These are phyloP conservation scores for Anthoptus insignis DNA, from an alignment of 2,888 invertebrate genomes.

Conservation along the genomic window DNA sequence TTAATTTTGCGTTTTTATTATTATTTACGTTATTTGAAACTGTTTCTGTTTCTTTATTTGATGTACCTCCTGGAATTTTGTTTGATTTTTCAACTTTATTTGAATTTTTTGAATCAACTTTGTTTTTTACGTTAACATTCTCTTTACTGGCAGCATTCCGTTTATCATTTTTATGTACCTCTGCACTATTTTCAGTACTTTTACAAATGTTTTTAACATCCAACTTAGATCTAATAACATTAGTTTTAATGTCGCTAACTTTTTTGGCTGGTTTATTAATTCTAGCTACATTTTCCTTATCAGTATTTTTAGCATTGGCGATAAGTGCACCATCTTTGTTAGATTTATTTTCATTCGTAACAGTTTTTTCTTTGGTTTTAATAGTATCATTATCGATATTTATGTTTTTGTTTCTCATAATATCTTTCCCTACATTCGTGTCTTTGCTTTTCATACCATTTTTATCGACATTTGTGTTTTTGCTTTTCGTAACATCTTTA, in stretches of 20 bases:
- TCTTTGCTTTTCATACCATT: background rate
- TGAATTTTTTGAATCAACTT: background rate
- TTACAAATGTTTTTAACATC: background rate
- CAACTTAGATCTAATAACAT: background rate
- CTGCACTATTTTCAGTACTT: background rate
- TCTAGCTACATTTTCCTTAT: constrained; percentile 5
- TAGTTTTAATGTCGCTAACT: background rate
- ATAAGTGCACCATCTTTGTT: background rate
- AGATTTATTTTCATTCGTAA: background rate
- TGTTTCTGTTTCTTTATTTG: background rate
- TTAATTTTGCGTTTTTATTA: background rate
- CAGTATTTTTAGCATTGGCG: background rate
- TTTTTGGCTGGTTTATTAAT: background rate
- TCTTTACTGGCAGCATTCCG: background rate
- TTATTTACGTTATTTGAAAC: background rate
- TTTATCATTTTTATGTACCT: background rate
- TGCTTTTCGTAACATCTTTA: background rate
- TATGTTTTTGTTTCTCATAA: background rate
- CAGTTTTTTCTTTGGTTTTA: background rate
- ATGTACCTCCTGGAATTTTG: background rate
- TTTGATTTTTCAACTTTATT: background rate
- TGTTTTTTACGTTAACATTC: background rate
- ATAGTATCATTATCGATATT: too few relatives aligned
- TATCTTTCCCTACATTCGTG: background rate
- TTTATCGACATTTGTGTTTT: background rate